Evolutionary conservation across 2,113 vertebrate genomes (phyloP).

Genomic region (Heteronetta atricapilla): DNA sequence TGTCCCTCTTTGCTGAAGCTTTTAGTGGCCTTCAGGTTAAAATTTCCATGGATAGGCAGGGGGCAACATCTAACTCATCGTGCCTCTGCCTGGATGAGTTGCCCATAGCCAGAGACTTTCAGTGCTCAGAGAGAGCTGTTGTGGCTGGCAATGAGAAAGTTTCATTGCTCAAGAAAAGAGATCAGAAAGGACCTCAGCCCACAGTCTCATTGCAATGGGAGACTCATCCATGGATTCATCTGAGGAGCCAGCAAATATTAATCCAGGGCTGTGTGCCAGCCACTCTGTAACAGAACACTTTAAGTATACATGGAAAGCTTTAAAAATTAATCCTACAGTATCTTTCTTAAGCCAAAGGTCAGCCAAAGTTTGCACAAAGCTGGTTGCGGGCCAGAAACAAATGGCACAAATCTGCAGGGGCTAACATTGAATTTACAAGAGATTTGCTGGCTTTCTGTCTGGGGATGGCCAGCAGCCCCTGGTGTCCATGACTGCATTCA

Average conservation of each 20-base stretch:
- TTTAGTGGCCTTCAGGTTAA: background rate
- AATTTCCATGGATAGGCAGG: background rate
- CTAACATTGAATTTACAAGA: background rate
- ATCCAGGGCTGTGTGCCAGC: background rate
- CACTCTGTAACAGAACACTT: background rate
- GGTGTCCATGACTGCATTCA: background rate
- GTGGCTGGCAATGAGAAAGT: background rate
- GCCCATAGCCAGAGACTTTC: background rate
- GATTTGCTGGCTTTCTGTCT: background rate
- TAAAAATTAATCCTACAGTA: slow-evolving; percentile 40
- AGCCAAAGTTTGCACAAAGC: background rate
- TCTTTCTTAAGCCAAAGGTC: slow-evolving; percentile 16
- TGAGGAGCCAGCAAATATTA: slow-evolving; percentile 14
- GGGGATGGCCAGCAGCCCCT: background rate
- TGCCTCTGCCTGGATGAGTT: background rate
- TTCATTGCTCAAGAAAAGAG: background rate
- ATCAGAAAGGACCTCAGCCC: background rate
- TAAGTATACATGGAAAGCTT: slow-evolving; percentile 20
- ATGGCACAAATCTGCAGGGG: background rate
- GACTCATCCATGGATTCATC: background rate
- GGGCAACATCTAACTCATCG: background rate
- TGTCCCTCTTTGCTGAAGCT: background rate
- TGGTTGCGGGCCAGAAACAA: background rate
- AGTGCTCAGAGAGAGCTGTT: background rate
- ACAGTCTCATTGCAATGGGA: background rate